A percentile compares a stretch with the other conserved stretches of the same genome.
Evolutionary conservation across 2,888 invertebrate species (phyloP).

Genomic region (Dichetophora obliterata): DNA sequence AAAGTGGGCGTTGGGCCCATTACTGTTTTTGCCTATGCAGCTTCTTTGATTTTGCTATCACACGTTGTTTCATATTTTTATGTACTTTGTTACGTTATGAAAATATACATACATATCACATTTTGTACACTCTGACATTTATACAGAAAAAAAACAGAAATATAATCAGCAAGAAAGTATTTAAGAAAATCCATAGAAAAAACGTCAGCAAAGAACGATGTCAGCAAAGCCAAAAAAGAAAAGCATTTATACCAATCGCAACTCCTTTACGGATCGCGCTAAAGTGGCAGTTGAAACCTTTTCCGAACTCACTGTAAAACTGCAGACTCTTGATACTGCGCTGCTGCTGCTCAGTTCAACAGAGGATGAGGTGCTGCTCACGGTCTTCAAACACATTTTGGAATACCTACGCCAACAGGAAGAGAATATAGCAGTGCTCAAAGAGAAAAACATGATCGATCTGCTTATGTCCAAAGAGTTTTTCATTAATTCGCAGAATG

Average conservation of each 20-base stretch:
- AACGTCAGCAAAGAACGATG: neutral
- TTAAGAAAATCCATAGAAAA: neutral
- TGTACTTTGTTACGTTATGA: neutral
- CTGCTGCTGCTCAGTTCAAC: slow-evolving; percentile 56
- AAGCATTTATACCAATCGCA: slow-evolving; percentile 47
- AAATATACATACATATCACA: neutral
- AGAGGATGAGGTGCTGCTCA: slow-evolving; percentile 57
- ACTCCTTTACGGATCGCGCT: slow-evolving; percentile 56
- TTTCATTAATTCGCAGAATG: slow-evolving; percentile 50
- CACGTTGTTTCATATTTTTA: neutral
- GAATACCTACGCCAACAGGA: slow-evolving; percentile 57
- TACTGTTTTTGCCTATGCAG: neutral
- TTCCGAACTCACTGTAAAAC: slow-evolving; percentile 48
- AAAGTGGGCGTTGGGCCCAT: no score
- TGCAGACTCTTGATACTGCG: slow-evolving; percentile 54
- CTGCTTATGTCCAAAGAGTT: slow-evolving; percentile 53
- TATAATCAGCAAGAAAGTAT: neutral
- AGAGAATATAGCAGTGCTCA: slow-evolving; percentile 54
- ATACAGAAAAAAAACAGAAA: neutral
- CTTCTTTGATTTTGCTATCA: neutral
- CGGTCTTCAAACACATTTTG: slow-evolving; percentile 57
- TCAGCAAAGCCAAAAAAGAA: slow-evolving; percentile 36
- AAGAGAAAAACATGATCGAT: slow-evolving; percentile 53
- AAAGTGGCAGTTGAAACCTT: slow-evolving; percentile 53
- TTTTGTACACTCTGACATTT: neutral